These are phyloP conservation scores for Buteo buteo DNA, from an alignment of 2,113 vertebrate species.

Conservation along the genomic window DNA sequence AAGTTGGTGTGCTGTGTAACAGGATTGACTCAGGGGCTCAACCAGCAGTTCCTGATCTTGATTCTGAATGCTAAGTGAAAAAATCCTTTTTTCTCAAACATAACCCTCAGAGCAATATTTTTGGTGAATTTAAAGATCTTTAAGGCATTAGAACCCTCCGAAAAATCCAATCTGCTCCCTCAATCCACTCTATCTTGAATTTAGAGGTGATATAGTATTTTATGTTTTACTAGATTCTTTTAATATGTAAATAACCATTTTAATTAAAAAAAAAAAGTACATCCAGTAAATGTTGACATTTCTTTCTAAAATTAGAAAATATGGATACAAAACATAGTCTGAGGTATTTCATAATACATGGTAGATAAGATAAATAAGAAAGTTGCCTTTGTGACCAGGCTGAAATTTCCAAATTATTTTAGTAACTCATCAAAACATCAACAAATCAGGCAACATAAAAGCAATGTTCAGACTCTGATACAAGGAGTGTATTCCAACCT, in stretches of 20 bases:
- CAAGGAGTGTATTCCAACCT: neutral
- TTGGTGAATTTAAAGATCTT: neutral
- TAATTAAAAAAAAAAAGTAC: neutral
- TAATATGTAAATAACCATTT: neutral
- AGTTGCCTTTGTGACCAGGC: neutral
- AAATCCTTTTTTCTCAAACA: neutral
- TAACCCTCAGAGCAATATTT: neutral
- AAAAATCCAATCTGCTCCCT: neutral
- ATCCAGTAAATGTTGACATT: neutral
- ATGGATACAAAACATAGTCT: neutral
- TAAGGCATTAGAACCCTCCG: neutral
- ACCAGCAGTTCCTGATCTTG: neutral
- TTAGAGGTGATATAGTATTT: neutral
- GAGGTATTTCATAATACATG: neutral
- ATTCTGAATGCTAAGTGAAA: neutral
- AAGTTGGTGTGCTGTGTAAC: neutral
- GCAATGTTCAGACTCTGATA: neutral
- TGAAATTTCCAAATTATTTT: neutral
- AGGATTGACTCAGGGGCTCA: neutral
- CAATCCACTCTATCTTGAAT: neutral
- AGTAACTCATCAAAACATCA: neutral
- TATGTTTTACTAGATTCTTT: neutral
- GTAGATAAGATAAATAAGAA: neutral
- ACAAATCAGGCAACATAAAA: neutral
- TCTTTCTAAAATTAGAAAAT: neutral